Percentiles rank a stretch among this genome's conserved stretches.
phyloP scores from a whole-genome alignment of 2,113 vertebrate species.

The Felis catus region F.catus_Fca126_mat1.0 CM031418.1:138431501-138432000 shows the following conservation, averaged over 20 bases:
- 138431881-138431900: fast-evolving
- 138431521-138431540: fast-evolving
- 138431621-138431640: neutral
- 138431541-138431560: neutral
- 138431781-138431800: no score
- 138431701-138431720: no score
- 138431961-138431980: fast-evolving
- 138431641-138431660: no score
- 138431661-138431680: no score
- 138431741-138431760: no score
- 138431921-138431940: neutral
- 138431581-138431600: neutral
- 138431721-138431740: no score
- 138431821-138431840: no score
- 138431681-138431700: no score
- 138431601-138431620: fast-evolving
- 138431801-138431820: no score
- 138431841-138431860: neutral
- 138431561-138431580: neutral
- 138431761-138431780: no score
- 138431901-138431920: neutral
- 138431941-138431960: neutral
- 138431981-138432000: fast-evolving
- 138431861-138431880: neutral
- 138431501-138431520: fast-evolving